Base-by-base conservation (phyloP, 2,888 invertebrate species). In the Timema podura region DNA sequence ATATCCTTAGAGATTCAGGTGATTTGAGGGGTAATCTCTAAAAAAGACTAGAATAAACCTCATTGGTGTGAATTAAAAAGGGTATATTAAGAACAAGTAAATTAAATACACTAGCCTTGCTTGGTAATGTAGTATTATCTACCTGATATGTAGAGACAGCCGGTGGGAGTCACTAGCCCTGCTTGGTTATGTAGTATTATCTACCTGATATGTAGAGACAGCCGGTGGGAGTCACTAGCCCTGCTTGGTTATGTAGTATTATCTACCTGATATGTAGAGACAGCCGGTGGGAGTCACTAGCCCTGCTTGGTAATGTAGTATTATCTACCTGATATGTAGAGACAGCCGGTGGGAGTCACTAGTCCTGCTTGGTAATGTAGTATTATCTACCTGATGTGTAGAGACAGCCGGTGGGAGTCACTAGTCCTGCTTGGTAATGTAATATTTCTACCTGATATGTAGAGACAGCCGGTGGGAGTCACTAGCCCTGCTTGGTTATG, bases 191-290 rank as follows among this genome's bases (percentile, higher is more conserved):
- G 30, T 30, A 30, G 30, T 30, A 30, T 15, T 3, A 48, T 30
- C 70, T 78, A 86, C 86, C 87, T 70, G 91, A 90, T 79, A 89
- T 83, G 61, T 90, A 91, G 82, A 0, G 89, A 93, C 77, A 92
- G 78, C 86, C 91, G 66, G 82, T 82, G 1, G 85, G 81, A n/a
- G 82, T 78, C 30, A 30, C 30, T 30, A 1, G 30, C 30, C 3
- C 30, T 30, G 30, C 3, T 30, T 30, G 30, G 30, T 3, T 2
- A 51, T 13, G n/a, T 51, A 30, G 1, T 30, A 30, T 30, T 30
- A 30, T 30, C 30, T 30, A 2, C 30, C 30, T 30, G 30, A 30
- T 30, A 30, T 30, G 1, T 51, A 51, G n/a, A 51, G n/a, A 3
- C 3, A 13, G 51, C 11, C 51, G n/a, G 30, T 30, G 30, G 30